phyloP scores from a whole-genome alignment of 1,140 invertebrate genomes.

The Diorhabda elongata region DNA sequence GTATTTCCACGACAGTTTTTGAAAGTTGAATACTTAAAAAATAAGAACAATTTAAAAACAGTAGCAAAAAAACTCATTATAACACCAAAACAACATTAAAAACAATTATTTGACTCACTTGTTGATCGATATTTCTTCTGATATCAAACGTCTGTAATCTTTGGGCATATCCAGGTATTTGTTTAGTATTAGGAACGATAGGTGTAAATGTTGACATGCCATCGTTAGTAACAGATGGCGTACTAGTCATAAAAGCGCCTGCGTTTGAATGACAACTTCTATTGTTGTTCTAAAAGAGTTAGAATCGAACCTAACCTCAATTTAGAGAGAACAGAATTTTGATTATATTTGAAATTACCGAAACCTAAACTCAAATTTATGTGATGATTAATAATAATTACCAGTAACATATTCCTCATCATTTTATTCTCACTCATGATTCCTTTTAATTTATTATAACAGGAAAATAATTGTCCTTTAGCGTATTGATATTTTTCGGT shows the following conservation, averaged over 20 bases:
- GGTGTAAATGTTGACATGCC: slow-evolving; percentile 7
- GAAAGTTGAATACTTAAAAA: too few relatives aligned
- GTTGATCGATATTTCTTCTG: too few relatives aligned
- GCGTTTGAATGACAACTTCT: slow-evolving; percentile 3
- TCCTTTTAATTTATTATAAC: slow-evolving; percentile 26
- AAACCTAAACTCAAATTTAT: too few relatives aligned
- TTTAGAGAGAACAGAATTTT: too few relatives aligned
- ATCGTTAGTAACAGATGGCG: slow-evolving; percentile 16
- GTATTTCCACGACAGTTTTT: too few relatives aligned
- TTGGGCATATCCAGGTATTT: slow-evolving; percentile 4
- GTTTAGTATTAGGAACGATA: not conserved
- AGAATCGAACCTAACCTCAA: not conserved
- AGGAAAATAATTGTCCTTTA: slow-evolving; percentile 31
- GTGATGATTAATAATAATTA: slow-evolving; percentile 8
- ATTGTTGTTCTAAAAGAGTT: not conserved
- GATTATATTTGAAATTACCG: too few relatives aligned
- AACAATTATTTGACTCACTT: too few relatives aligned
- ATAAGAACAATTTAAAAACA: too few relatives aligned
- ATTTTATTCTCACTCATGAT: slow-evolving; percentile 30
- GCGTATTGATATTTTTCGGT: slow-evolving; percentile 31
- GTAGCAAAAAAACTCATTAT: too few relatives aligned
- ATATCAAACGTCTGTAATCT: not conserved
- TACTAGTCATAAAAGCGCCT: slow-evolving; percentile 20
- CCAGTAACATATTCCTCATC: slow-evolving; percentile 28
- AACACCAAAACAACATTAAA: too few relatives aligned